Evolutionary conservation across 2,888 invertebrate genomes (phyloP).

Genomic region (Conus canariensis): DNA sequence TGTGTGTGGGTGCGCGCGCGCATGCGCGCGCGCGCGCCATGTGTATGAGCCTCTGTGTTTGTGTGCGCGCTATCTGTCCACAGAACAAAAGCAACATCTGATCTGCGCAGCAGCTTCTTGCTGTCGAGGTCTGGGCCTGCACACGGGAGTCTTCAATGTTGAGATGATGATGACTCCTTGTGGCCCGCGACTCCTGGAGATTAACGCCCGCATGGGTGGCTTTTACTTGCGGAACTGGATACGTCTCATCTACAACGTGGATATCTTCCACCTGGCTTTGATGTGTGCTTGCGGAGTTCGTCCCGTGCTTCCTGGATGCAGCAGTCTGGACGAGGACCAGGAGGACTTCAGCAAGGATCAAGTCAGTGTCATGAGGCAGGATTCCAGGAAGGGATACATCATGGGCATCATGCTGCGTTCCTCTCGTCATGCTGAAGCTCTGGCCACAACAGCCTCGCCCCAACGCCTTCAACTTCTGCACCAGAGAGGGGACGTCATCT

Average conservation of each 20-base stretch:
- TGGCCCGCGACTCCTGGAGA: conserved; percentile 32
- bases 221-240: conserved; percentile 38
- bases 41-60: too few species aligned
- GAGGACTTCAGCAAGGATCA: background rate
- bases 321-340: background rate
- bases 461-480: conserved; percentile 1
- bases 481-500: conserved; percentile 34
- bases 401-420: conserved; percentile 38
- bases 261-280: conserved; percentile 33
- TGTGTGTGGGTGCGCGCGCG: background rate
- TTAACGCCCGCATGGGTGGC: conserved; percentile 40
- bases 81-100: conserved; percentile 35
- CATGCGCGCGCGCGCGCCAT: too few species aligned
- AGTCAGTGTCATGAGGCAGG: too few species aligned
- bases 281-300: conserved; percentile 39
- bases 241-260: conserved; percentile 23
- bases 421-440: conserved; percentile 27
- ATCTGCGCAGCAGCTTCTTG: conserved; percentile 19
- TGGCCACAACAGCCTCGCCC: conserved; percentile 32
- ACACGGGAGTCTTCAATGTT: conserved; percentile 39
- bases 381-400: background rate
- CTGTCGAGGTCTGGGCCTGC: conserved; percentile 37
- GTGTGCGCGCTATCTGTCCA: background rate
- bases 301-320: conserved; percentile 23
- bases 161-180: conserved; percentile 36